Base-by-base conservation (phyloP, 1,140 invertebrate species). In the Drosophila santomea region DNA sequence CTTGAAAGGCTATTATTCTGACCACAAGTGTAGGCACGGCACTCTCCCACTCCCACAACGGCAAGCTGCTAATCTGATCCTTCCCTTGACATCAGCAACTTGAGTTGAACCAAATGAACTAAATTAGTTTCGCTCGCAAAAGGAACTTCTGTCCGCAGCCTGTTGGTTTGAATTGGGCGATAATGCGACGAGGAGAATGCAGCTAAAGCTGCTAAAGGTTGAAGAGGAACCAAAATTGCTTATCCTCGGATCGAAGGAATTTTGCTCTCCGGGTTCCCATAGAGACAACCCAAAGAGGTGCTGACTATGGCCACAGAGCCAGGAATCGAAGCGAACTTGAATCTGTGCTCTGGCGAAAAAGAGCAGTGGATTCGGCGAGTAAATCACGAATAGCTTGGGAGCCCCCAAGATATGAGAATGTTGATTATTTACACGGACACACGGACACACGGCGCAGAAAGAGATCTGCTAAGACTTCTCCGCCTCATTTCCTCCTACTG, bases 391-490 rank as follows among this genome's bases (percentile, higher is more conserved):
- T 90, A 83, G 82, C 82, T 81, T 50, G 75, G 74, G 60, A 85
- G 73, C 56, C 73, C 78, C 61, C 50, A 59, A 90, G 86, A 90
- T 90, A 90, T 83, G 79, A 75, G 79, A 90, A 90, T 74, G 86
- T 88, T 90, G 86, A 90, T 90, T 90, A 90, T 90, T 90, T 90
- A 75, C 86, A 86, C 86, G 82, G 82, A 67, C 66, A 75, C 86
- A 86, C 86, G 82, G 82, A 67, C 66, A 32, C 64, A 48, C 15
- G 50, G 41, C 61, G 35, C 41, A 55, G 32, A 32, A 47, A 47
- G 36, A 58, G 36, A 71, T 69, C 64, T 57, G 60, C 63, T 6
- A n/a, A 57, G 38, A 35, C 67, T 25, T 14, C 23, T 8, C 5
- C 36, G 38, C 15, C 15, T 17, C 25, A 32, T 60, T 28, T 36